Base-by-base conservation (phyloP, 2,888 invertebrate species). In the Psylliodes chrysocephalus region DNA sequence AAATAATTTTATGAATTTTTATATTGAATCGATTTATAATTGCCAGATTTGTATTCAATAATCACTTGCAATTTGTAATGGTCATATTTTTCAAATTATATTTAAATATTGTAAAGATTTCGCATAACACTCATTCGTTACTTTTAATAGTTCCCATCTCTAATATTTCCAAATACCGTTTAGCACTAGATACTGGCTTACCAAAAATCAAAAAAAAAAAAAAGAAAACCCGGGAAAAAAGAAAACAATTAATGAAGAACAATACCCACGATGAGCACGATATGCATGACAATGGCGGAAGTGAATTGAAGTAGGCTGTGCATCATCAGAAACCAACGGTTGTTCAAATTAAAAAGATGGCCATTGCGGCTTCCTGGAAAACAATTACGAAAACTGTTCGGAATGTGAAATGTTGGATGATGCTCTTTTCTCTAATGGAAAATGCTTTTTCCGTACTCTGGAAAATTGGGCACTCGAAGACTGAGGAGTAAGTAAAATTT, bases 321-420 rank as follows among this genome's bases (percentile, higher is more conserved):
- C 57, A 57, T 57, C 57, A 73, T 71, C 72, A 73, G 76, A 77
- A 77, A 75, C 74, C 74, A 77, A 74, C 75, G 74, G 73, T 72
- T 71, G 74, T 59, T 59, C 59, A 75, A 78, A 78, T 78, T 77
- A 78, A 78, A 78, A 78, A 78, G 75, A 77, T 75, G 76, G 76
- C 75, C 73, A 71, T 73, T 69, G 49, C 72, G 62, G 54, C 66
- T 68, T 71, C 66, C 66, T 66, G 65, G 71, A 70, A 71, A 73
- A 74, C 70, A 71, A 73, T 74, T 73, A 72, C 67, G 69, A 51
- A 56, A 67, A 68, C 61, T 67, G 67, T 67, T 64, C 61, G 35
- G 63, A 57, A 65, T 59, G 51, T 55, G 66, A 60, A 54, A 60
- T 47, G 56, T 56, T 35, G 53, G 53, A 60, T 35, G 35, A 54